phyloP scores from a whole-genome alignment of 2,113 vertebrate species.

The Steatornis caripensis region DNA sequence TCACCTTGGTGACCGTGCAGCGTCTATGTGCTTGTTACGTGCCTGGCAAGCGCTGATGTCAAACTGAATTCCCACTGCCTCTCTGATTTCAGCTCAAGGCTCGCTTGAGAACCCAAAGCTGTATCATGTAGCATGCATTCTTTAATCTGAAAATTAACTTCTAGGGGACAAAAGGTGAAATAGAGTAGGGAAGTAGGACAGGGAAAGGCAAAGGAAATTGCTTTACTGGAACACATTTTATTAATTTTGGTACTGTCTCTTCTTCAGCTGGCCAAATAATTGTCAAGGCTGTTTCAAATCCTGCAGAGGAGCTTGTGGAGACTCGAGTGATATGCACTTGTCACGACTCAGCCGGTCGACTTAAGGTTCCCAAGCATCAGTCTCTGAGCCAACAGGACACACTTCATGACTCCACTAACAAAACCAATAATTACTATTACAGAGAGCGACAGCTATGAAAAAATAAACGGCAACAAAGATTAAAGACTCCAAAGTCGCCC shows the following conservation, averaged over 20 bases:
- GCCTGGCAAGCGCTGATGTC: not conserved
- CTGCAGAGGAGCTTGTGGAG: conserved; percentile 10
- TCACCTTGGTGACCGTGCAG: not conserved
- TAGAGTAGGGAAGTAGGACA: conserved; percentile 7
- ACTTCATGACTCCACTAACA: conserved; percentile 40
- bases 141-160: conserved; percentile 54
- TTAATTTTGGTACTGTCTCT: conserved; percentile 59
- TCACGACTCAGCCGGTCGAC: conserved; percentile 5
- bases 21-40: not conserved
- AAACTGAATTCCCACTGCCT: conserved; percentile 15
- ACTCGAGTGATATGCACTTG: conserved; percentile 3
- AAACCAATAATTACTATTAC: conserved; percentile 50
- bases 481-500: conserved; percentile 13
- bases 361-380: conserved; percentile 24
- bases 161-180: conserved; percentile 51
- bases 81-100: conserved; percentile 28
- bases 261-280: conserved; percentile 45
- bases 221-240: conserved; percentile 57
- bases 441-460: conserved; percentile 52
- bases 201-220: conserved; percentile 60
- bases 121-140: conserved; percentile 33
- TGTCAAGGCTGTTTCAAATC: conserved; percentile 29
- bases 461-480: conserved; percentile 62
- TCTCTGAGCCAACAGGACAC: conserved; percentile 5
- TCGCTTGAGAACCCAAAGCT: conserved; percentile 11